These are phyloP conservation scores for Tetraneura akinire DNA, from an alignment of 1,140 invertebrate species.

Conservation along the genomic window DNA sequence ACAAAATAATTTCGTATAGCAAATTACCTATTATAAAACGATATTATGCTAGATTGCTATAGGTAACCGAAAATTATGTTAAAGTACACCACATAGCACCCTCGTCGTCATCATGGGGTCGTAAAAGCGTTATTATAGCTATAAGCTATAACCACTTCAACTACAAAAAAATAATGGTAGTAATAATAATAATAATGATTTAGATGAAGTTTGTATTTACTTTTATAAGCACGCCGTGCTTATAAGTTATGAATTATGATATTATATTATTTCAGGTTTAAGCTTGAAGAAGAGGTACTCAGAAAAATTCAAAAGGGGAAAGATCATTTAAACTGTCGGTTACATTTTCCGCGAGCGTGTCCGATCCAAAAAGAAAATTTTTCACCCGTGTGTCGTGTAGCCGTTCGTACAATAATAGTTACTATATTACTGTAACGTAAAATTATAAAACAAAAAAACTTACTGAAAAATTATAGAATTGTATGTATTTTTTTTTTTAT, in stretches of 20 bases:
- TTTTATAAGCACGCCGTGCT: neutral
- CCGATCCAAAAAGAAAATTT: neutral
- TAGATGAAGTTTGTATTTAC: neutral
- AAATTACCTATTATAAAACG: conserved; percentile 4
- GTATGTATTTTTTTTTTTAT: neutral
- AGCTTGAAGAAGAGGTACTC: neutral
- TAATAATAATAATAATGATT: neutral
- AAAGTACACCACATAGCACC: too few relatives aligned
- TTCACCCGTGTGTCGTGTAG: neutral
- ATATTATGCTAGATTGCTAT: neutral
- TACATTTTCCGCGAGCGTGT: too few relatives aligned
- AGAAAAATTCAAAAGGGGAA: neutral
- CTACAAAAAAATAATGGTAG: neutral
- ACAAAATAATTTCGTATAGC: too few relatives aligned
- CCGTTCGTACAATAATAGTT: too few relatives aligned
- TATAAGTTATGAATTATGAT: neutral
- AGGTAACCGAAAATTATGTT: neutral
- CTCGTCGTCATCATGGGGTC: neutral
- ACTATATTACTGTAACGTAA: too few relatives aligned
- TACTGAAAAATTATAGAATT: conserved; percentile 5
- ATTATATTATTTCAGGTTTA: conserved; percentile 13
- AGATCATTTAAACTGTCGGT: too few relatives aligned
- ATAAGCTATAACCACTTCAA: too few relatives aligned
- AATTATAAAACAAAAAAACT: too few relatives aligned
- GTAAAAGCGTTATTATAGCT: neutral